A percentile compares a stretch with the other conserved stretches of the same genome.
phyloP scores from a whole-genome alignment of 2,888 invertebrate genomes.

The Mimumesa dahlbomi region DNA sequence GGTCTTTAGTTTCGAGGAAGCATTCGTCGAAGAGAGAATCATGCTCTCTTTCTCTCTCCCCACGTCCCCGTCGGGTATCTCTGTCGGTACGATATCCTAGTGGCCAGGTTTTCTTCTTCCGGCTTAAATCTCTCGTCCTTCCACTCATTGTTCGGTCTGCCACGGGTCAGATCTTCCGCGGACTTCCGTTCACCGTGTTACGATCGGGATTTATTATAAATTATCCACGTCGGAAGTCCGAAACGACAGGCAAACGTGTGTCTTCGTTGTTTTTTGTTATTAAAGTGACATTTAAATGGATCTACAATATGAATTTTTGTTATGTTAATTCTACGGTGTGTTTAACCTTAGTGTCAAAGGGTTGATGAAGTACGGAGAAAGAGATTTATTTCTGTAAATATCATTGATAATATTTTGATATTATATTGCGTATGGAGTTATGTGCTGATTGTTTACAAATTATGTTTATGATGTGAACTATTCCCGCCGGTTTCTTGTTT shows the following conservation, averaged over 20 bases:
- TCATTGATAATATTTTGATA: too few species aligned
- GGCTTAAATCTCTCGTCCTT: slow-evolving; percentile 44
- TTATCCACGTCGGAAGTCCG: background rate
- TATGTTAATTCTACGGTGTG: too few species aligned
- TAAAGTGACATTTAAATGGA: too few species aligned
- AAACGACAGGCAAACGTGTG: too few species aligned
- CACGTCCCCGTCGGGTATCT: background rate
- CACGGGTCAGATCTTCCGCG: slow-evolving; percentile 11
- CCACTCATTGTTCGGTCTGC: slow-evolving; percentile 12
- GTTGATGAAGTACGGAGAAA: too few species aligned
- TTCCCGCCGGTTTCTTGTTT: background rate
- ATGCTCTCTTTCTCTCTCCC: slow-evolving; percentile 28
- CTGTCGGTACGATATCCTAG: too few species aligned
- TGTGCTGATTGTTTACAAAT: background rate
- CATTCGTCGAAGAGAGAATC: slow-evolving; percentile 57
- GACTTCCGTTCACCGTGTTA: slow-evolving; percentile 51
- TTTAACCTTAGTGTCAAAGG: too few species aligned
- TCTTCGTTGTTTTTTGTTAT: too few species aligned
- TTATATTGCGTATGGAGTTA: background rate
- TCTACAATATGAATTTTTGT: too few species aligned
- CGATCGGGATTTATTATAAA: background rate
- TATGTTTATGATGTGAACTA: background rate
- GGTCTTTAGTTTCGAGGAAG: slow-evolving; percentile 61
- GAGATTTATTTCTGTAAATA: too few species aligned
- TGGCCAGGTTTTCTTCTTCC: slow-evolving; percentile 48